Evolutionary conservation across 35 echinoderm and acorn worm species (phyloP), one percentile per base, ranked within the genome.

Genomic region (Apostichopus californicus): DNA sequence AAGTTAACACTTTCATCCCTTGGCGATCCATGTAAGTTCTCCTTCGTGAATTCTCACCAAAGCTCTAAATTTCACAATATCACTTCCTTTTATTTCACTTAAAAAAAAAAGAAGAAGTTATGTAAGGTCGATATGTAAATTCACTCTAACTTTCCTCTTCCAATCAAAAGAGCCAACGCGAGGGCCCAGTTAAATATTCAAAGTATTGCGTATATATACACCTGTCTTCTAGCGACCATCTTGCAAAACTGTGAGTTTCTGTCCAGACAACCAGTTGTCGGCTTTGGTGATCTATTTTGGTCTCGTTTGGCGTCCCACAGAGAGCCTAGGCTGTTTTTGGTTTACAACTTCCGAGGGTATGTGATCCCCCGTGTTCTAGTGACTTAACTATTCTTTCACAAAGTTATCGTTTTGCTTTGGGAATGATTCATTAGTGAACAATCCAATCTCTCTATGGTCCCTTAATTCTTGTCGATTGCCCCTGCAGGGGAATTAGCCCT

Each of bases 301-400:
- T 79, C 71, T 24, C 71, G 73, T 17, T 60, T 91, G 89, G 89
- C 75, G 89, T 91, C 89, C 75, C 71, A 79, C 89, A 91, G 89
- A 91, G 89, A n/a, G 53, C 77, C 72, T 91, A 91, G 77, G 71
- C 89, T 77, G 89, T 55, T 78, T 73, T 79, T 79, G 77, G 89
- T 91, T 91, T 91, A 73, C 11, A 23, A 79, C 89, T 77, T 91
- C 89, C 89, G 72, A 57, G 89, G 61, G 54, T 57, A 57, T 18
- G 71, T 57, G 89, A 57, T 78, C 86, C 15, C 89, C 89, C 54
- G 89, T 24, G 89, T 85, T 58, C 55, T 52, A 58, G 10, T 15
- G 81, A 22, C 58, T 23, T 20, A 85, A 85, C 25, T 25, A 85
- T 22, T 85, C 23, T 75, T 85, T 85, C n/a, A 85, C 54, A 59